Conservation (phyloP, 1,140 invertebrate species). For the Stegodyphus mimosarum region DNA sequence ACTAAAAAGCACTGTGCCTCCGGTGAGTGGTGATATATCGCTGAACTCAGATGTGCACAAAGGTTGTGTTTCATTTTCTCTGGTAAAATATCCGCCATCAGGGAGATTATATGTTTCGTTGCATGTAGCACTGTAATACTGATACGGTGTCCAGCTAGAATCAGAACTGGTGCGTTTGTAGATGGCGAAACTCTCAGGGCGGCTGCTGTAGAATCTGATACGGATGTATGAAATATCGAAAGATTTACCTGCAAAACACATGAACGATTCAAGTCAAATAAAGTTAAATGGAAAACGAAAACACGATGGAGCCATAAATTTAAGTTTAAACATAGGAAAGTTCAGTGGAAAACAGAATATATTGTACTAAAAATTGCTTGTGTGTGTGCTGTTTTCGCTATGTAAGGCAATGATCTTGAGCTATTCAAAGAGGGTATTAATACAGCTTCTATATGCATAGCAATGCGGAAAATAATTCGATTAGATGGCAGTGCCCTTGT, state of each 20-base stretch:
- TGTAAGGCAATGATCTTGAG: too few species aligned
- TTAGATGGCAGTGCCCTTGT: too few species aligned
- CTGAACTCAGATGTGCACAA: slow-evolving; percentile 96
- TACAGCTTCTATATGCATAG: too few species aligned
- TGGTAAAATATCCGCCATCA: slow-evolving; percentile 74
- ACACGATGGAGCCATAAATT: too few species aligned
- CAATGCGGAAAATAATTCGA: too few species aligned
- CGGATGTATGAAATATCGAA: slow-evolving; percentile 97
- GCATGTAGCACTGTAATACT: slow-evolving; percentile 95
- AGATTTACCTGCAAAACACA: slow-evolving; percentile 82
- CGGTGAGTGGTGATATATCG: slow-evolving; percentile 94
- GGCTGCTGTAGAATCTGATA: slow-evolving; percentile 91
- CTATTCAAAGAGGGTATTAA: too few species aligned
- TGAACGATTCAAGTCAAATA: too few species aligned
- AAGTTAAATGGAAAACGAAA: too few species aligned
- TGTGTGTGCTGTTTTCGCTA: too few species aligned
- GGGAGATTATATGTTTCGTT: slow-evolving; percentile 84
- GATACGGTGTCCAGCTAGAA: slow-evolving; percentile 91
- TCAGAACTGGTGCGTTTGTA: slow-evolving; percentile 84
- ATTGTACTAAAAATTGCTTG: too few species aligned
- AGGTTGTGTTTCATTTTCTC: slow-evolving; percentile 86
- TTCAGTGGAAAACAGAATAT: too few species aligned
- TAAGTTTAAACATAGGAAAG: too few species aligned
- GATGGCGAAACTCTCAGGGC: slow-evolving; percentile 97
- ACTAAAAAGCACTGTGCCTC: slow-evolving; percentile 95